Percentiles rank a stretch among this genome's conserved stretches.
phyloP scores from a whole-genome alignment of 2,113 vertebrate species.

The Azemiops feae region DNA sequence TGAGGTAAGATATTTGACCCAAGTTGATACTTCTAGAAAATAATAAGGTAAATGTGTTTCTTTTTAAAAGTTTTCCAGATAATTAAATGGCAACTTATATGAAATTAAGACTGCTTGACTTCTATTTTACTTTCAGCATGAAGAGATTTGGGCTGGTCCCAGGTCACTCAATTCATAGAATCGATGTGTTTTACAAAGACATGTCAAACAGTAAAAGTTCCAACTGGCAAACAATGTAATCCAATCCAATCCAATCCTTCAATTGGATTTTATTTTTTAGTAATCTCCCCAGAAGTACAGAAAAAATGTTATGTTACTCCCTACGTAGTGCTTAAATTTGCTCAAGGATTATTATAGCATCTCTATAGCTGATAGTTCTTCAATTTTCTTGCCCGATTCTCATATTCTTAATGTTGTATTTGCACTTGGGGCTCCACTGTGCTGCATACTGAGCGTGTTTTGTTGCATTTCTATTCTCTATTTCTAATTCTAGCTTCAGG shows the following conservation, averaged over 20 bases:
- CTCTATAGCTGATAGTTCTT: neutral
- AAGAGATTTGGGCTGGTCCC: neutral
- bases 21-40: neutral
- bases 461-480: neutral
- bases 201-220: neutral
- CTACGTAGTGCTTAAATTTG: neutral
- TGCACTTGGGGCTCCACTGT: slow-evolving; percentile 18
- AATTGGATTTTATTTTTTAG: neutral
- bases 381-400: neutral
- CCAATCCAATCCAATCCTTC: neutral
- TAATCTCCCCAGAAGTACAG: neutral
- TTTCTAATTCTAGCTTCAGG: slow-evolving; percentile 10
- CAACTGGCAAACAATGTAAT: neutral
- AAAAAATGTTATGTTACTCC: neutral
- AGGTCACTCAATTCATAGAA: neutral
- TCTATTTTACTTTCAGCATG: neutral
- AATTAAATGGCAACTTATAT: neutral
- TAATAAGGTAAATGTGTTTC: neutral
- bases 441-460: neutral
- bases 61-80: neutral
- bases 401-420: slow-evolving; percentile 3
- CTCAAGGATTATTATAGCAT: slow-evolving; percentile 6
- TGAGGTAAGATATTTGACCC: neutral
- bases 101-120: neutral
- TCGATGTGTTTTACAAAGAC: neutral